Evolutionary conservation across 2,888 invertebrate genomes (phyloP).

Genomic region (Drosophila mayaguana): DNA sequence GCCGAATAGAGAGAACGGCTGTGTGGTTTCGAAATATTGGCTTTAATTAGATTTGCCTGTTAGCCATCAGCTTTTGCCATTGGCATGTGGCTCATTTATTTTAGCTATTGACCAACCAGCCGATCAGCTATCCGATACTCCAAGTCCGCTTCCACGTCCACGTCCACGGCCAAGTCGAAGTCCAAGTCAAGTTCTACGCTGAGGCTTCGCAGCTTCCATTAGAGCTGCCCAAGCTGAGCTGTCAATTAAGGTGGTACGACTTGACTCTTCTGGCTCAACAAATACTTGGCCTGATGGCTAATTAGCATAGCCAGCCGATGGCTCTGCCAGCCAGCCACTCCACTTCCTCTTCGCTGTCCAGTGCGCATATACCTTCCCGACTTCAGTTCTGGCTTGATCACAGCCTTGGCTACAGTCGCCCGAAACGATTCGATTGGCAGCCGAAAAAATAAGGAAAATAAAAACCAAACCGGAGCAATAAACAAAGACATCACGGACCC

Average conservation of each 20-base stretch:
- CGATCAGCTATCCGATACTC: conserved; percentile 23
- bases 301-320: conserved; percentile 53
- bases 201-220: conserved; percentile 31
- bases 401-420: conserved; percentile 11
- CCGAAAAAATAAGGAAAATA: conserved; percentile 13
- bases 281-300: conserved; percentile 41
- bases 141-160: not conserved
- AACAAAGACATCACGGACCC: conserved; percentile 77
- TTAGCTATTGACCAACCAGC: conserved; percentile 33
- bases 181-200: conserved; percentile 17
- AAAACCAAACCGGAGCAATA: conserved; percentile 63
- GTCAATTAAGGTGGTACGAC: conserved; percentile 50
- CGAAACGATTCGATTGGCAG: conserved; percentile 17
- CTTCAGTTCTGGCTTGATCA: conserved; percentile 12
- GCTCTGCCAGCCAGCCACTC: not conserved
- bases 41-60: conserved; percentile 64
- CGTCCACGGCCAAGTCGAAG: not conserved
- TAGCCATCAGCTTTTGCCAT: conserved; percentile 49
- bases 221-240: conserved; percentile 38
- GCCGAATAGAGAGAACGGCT: conserved; percentile 14
- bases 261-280: conserved; percentile 29
- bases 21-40: conserved; percentile 38
- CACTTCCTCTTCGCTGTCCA: not conserved
- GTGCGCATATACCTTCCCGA: not conserved
- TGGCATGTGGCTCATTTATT: conserved; percentile 53